Conservation (phyloP, 2,113 vertebrate genomes). For the Lipotes vexillifer region DNA sequence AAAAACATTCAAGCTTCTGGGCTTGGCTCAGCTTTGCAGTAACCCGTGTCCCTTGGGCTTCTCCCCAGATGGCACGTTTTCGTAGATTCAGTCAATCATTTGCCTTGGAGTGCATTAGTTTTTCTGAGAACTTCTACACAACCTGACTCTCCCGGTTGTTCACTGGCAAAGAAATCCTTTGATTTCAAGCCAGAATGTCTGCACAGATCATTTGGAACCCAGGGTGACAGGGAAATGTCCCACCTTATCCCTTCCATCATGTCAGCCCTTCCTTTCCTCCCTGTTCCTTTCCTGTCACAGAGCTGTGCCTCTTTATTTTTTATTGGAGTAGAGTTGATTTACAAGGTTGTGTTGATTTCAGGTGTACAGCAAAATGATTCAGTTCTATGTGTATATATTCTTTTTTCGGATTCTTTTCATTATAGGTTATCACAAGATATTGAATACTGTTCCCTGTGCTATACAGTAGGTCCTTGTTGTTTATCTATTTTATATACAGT, state of each 20-base stretch:
- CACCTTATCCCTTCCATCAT: accelerated
- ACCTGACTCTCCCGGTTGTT: background rate
- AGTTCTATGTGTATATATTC: background rate
- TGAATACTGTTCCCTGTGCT: background rate
- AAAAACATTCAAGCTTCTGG: slow-evolving; percentile 6
- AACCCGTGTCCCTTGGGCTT: background rate
- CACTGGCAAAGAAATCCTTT: background rate
- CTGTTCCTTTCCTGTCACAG: accelerated
- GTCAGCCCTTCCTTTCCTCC: background rate
- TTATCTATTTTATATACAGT: background rate
- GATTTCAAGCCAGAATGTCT: background rate
- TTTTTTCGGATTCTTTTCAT: background rate
- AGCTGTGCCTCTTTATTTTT: background rate
- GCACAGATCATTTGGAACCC: background rate
- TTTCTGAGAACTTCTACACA: background rate
- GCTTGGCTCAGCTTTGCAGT: background rate
- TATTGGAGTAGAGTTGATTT: background rate
- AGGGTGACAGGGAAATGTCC: background rate
- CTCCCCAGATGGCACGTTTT: background rate
- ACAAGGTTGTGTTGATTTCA: background rate
- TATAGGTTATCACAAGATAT: background rate
- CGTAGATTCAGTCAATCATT: slow-evolving; percentile 32
- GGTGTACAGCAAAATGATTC: background rate
- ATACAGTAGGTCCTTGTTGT: background rate
- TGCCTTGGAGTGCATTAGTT: background rate